A percentile compares a stretch with the other conserved stretches of the same genome.
These are phyloP conservation scores for Carettochelys insculpta DNA, from an alignment of 2,113 vertebrate genomes.

Conservation along the genomic window DNA sequence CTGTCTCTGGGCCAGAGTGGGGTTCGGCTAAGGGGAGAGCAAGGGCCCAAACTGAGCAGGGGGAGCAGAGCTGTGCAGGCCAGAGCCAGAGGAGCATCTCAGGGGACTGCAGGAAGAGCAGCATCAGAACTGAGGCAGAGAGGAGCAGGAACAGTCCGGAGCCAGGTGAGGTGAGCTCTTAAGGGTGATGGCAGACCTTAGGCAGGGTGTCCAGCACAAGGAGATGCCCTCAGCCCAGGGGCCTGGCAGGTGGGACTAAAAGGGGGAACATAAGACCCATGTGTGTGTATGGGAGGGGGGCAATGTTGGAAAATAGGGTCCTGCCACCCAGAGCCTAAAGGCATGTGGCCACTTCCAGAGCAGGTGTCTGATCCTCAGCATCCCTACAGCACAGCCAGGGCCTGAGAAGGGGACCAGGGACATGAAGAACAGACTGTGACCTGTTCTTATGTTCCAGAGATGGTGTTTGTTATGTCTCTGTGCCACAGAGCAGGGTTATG, in stretches of 20 bases:
- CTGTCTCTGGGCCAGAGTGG: not conserved
- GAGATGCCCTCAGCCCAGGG: not conserved
- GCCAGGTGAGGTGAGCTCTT: not conserved
- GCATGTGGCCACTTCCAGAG: not conserved
- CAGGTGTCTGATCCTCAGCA: too few relatives aligned
- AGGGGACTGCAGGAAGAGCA: not conserved
- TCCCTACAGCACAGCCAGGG: not conserved
- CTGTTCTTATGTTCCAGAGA: not conserved
- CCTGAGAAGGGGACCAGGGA: not conserved
- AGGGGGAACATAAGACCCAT: not conserved
- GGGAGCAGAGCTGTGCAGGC: too few relatives aligned
- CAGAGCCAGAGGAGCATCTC: too few relatives aligned
- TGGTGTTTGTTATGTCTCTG: not conserved
- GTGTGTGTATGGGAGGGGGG: too few relatives aligned
- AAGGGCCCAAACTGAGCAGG: not conserved
- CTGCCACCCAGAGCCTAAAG: not conserved
- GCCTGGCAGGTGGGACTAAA: not conserved
- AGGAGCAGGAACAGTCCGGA: too few relatives aligned
- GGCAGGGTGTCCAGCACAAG: not conserved
- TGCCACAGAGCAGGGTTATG: not conserved
- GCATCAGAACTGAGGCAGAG: not conserved
- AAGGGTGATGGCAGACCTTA: too few relatives aligned
- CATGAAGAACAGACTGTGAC: not conserved
- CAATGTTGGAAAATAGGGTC: too few relatives aligned
- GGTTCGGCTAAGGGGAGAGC: not conserved